Evolutionary conservation across 2,888 invertebrate species (phyloP).

Genomic region (Lasiommata megera): DNA sequence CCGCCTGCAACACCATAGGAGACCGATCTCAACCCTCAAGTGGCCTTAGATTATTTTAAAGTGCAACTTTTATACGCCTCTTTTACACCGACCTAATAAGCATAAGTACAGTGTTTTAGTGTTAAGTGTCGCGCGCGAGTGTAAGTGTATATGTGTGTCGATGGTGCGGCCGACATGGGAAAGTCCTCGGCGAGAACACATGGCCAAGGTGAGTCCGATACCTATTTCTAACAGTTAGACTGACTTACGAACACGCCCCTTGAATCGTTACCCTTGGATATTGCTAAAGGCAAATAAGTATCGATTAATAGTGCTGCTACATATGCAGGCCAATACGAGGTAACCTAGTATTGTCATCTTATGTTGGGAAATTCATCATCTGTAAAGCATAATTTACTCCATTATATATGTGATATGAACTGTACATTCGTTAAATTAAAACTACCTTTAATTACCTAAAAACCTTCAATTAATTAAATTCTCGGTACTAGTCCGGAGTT

Average conservation of each 20-base stretch:
- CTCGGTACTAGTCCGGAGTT: no score
- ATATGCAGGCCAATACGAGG: not conserved
- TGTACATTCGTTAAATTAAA: no score
- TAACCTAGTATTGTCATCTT: no score
- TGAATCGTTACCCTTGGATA: not conserved
- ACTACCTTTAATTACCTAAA: no score
- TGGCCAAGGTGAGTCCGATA: conserved; percentile 74
- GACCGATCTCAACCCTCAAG: conserved; percentile 71
- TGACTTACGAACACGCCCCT: not conserved
- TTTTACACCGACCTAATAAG: conserved; percentile 76
- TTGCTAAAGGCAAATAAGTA: not conserved
- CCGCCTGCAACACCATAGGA: conserved; percentile 71
- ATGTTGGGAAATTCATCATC: no score
- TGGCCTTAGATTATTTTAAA: conserved; percentile 77
- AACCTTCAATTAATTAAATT: no score
- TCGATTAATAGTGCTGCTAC: no score
- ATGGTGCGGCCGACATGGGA: conserved; percentile 82
- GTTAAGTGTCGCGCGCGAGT: conserved; percentile 68
- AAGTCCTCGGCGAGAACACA: conserved; percentile 82
- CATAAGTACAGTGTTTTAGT: conserved; percentile 69
- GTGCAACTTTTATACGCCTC: conserved; percentile 76
- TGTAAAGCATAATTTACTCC: no score
- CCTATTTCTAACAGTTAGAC: conserved; percentile 30
- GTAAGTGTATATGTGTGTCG: conserved; percentile 67
- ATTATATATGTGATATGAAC: no score